Conservation (phyloP, 2,113 vertebrate species). For the Pterocles orientalis region DNA sequence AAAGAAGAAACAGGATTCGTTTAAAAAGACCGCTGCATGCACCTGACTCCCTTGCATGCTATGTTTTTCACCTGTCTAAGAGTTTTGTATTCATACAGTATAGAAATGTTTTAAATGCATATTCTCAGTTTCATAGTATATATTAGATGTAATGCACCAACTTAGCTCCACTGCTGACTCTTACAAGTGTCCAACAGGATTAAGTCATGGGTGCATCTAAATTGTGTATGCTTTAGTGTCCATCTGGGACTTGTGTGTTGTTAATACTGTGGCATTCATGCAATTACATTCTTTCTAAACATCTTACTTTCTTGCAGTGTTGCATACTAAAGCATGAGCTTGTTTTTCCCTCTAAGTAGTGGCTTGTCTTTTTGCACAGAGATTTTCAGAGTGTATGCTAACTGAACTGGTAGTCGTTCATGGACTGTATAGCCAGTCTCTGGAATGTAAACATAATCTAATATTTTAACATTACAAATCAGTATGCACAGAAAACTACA, state of each 20-base stretch:
- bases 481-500: background rate
- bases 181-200: background rate
- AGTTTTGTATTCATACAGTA: background rate
- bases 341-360: background rate
- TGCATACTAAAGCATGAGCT: background rate
- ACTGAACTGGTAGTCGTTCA: background rate
- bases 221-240: background rate
- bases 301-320: background rate
- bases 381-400: background rate
- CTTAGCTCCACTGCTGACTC: background rate
- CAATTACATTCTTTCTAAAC: background rate
- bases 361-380: background rate
- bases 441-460: background rate
- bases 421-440: background rate
- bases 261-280: background rate
- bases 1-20: background rate
- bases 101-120: background rate
- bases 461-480: background rate
- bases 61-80: background rate
- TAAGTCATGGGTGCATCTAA: background rate
- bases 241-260: background rate
- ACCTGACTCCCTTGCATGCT: background rate
- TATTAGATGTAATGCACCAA: background rate
- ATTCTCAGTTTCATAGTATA: background rate
- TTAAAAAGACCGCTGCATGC: background rate